Evolutionary conservation across 1,140 invertebrate species (phyloP).

Genomic region (Magallana ariakensis): DNA sequence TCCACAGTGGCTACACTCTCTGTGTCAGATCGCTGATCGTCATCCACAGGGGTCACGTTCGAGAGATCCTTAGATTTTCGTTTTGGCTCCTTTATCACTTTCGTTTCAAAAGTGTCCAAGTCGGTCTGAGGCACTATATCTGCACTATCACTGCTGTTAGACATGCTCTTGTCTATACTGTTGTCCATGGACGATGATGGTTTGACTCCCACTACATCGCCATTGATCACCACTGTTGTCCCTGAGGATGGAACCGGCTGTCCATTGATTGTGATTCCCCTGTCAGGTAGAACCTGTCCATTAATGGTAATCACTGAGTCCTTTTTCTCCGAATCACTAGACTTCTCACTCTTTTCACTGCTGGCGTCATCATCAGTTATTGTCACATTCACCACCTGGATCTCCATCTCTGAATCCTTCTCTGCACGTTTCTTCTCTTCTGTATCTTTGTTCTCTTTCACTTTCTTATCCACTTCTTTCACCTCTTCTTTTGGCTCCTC

Average conservation of each 20-base stretch:
- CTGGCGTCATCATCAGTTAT: slow-evolving; percentile 64
- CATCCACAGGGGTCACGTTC: slow-evolving; percentile 30
- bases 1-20: slow-evolving; percentile 73
- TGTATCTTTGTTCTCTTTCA: slow-evolving; percentile 38
- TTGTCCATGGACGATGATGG: slow-evolving; percentile 44
- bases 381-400: slow-evolving; percentile 69
- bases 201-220: slow-evolving; percentile 60
- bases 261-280: slow-evolving; percentile 70
- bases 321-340: slow-evolving; percentile 49
- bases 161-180: slow-evolving; percentile 43
- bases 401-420: slow-evolving; percentile 60
- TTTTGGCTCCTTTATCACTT: slow-evolving; percentile 60
- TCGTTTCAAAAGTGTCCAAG: slow-evolving; percentile 74
- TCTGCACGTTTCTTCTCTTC: slow-evolving; percentile 42
- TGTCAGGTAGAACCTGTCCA: slow-evolving; percentile 65
- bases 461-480: background rate
- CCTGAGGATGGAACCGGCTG: slow-evolving; percentile 65
- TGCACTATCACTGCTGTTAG: slow-evolving; percentile 45
- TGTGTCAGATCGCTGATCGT: slow-evolving; percentile 71
- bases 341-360: slow-evolving; percentile 7
- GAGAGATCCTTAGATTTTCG: slow-evolving; percentile 59
- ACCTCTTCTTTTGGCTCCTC: slow-evolving; percentile 29
- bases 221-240: slow-evolving; percentile 69
- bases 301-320: slow-evolving; percentile 58
- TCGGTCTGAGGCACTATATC: slow-evolving; percentile 72